A percentile compares a stretch with the other conserved stretches of the same genome.
phyloP scores from a whole-genome alignment of 1,140 invertebrate species.

The Calliopsis andreniformis region DNA sequence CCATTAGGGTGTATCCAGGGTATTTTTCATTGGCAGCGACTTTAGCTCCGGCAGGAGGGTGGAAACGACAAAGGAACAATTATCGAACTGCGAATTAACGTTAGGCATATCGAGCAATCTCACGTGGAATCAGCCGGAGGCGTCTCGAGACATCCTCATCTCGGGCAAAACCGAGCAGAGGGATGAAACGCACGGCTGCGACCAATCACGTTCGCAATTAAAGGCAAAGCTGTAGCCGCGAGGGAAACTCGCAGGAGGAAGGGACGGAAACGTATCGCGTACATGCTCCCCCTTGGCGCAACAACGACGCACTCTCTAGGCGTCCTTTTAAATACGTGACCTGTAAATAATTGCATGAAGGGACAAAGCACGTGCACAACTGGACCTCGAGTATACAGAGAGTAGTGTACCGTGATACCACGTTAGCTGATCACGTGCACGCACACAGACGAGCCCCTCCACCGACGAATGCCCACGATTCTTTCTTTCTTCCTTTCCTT shows the following conservation, averaged over 20 bases:
- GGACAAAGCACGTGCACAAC: constrained; percentile 64
- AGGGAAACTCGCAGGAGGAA: constrained; percentile 58
- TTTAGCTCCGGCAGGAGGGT: not conserved
- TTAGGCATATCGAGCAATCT: constrained; percentile 55
- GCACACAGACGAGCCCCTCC: not conserved
- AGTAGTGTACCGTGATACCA: constrained; percentile 49
- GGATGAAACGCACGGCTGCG: constrained; percentile 58
- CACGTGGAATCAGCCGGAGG: constrained; percentile 45
- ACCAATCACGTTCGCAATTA: constrained; percentile 73
- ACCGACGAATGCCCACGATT: not conserved
- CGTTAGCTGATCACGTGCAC: constrained; percentile 27
- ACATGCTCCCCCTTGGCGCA: constrained; percentile 55
- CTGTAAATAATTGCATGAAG: constrained; percentile 72
- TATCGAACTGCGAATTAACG: constrained; percentile 48
- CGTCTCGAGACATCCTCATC: constrained; percentile 56
- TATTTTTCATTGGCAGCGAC: constrained; percentile 18
- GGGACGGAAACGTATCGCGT: constrained; percentile 64
- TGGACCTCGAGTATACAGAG: constrained; percentile 42
- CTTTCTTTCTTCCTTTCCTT: constrained; percentile 15
- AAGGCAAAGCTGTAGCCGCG: constrained; percentile 65
- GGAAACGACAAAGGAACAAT: constrained; percentile 39
- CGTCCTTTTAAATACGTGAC: constrained; percentile 73
- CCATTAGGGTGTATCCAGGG: not conserved
- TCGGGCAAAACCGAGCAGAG: constrained; percentile 50
- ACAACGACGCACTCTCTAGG: constrained; percentile 52